Evolutionary conservation across 2,797 vertebrate species (phyloP), one percentile per base, ranked within the genome.

Genomic region (Poecilia velifera): DNA sequence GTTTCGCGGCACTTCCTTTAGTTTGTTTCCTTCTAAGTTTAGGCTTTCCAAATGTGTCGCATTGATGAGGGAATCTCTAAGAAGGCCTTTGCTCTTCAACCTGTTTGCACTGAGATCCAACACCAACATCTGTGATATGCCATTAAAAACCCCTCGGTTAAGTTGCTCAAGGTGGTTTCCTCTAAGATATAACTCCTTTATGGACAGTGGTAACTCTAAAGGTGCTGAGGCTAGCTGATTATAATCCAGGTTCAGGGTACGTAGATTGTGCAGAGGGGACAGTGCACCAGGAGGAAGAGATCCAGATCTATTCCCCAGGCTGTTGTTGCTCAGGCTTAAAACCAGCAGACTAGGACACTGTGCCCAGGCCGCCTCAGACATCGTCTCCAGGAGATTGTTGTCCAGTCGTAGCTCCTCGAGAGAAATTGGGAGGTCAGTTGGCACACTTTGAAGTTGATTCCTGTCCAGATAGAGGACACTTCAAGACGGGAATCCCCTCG

Each of bases 171-270:
- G 95, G 80, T 90, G 90, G 87, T 95, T 95, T 22, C 94, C 95
- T 86, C 91, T 90, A 72, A 96, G 92, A 86, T 96, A 94, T n/a
- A 96, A 89, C 90, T 96, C 94, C 84, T 93, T 94, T 81, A 96
- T 87, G 70, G 91, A 85, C 18, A 92, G 71, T 0, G 92, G 93
- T 7, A 95, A 82, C 73, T 90, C 36, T 70, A 89, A n/a, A 5
- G 94, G 94, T 55, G 94, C 88, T 0, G 73, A 90, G 0, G 77
- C 89, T n/a, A 95, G 51, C 18, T 84, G 86, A 78, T 92, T 95
- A 85, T 94, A 74, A 73, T 91, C 92, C 73, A 96, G 89, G 84
- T 93, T 96, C 18, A 96, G 86, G 1, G 86, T 88, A 2, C 68
- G 90, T 55, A 96, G 89, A 73, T 76, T 87, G 16, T n/a, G 68